phyloP scores from a whole-genome alignment of 2,113 vertebrate genomes.

The Sphaerodactylus townsendi region DNA sequence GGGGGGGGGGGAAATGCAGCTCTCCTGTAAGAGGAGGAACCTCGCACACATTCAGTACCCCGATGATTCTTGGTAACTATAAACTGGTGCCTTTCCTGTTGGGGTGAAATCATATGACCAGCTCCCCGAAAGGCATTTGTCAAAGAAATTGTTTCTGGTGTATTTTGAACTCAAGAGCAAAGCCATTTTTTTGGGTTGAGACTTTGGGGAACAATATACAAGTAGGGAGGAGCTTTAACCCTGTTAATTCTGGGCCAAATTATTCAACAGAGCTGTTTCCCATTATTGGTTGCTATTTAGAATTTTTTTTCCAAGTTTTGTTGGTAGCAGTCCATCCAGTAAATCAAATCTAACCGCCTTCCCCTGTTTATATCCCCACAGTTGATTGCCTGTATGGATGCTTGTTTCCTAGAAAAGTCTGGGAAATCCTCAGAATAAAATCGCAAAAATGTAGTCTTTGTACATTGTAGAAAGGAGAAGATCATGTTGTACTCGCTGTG shows the following conservation, averaged over 20 bases:
- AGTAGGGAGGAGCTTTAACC: slow-evolving; percentile 31
- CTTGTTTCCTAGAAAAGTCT: neutral
- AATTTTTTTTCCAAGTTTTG: neutral
- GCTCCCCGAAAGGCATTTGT: too few species aligned
- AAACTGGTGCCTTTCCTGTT: slow-evolving; percentile 28
- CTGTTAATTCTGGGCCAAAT: slow-evolving; percentile 15
- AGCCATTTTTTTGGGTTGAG: too few species aligned
- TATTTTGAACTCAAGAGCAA: too few species aligned
- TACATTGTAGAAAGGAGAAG: neutral
- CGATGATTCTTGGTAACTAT: slow-evolving; percentile 15
- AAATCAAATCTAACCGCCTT: too few species aligned
- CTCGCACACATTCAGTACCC: too few species aligned
- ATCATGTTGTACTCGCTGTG: too few species aligned
- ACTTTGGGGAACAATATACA: too few species aligned
- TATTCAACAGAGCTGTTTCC: slow-evolving; percentile 14
- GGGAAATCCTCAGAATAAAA: neutral
- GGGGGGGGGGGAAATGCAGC: neutral
- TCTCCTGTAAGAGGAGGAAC: neutral
- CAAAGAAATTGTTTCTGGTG: too few species aligned
- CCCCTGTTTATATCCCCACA: neutral
- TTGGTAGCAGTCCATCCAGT: too few species aligned
- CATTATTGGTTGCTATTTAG: slow-evolving; percentile 20
- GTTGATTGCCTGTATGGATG: neutral
- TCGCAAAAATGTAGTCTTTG: neutral
- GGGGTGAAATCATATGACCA: too few species aligned